Evolutionary conservation across 2,888 invertebrate genomes (phyloP), one percentile per base, ranked within the genome.

Genomic region (Euclidia mi): DNA sequence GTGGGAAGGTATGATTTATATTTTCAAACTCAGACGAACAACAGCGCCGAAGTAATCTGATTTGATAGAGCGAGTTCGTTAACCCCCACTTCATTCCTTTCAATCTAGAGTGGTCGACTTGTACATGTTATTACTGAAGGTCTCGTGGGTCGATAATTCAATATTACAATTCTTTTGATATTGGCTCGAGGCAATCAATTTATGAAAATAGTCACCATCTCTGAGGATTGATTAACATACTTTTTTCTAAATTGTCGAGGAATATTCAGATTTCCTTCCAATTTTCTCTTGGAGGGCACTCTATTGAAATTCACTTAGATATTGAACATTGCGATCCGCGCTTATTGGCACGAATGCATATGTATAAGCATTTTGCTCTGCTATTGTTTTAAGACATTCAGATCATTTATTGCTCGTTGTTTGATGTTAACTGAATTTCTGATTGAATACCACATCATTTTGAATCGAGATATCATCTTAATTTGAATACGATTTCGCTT

Each of bases 201-300:
- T 91, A 89, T 88, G 88, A 89, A 90, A 90, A 90, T 88, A 85
- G 87, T n/a, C n/a, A n/a, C n/a, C n/a, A n/a, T 87, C 87, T 69
- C 79, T 71, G 71, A n/a, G n/a, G n/a, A n/a, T n/a, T n/a, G n/a
- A n/a, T n/a, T n/a, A n/a, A n/a, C n/a, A n/a, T n/a, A n/a, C n/a
- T n/a, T n/a, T 88, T 89, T 88, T 85, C 81, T 73, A 85, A 88
- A 90, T 87, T 86, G 84, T 76, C 81, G 81, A 78, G 77, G 91
- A 91, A 91, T 92, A 92, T 92, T 91, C 90, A 91, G 89, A 91
- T 89, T 85, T 86, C 76, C 81, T 79, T 89, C 82, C 89, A 90
- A 91, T 91, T 90, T 91, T 88, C 87, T 83, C 81, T 82, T 82
- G 76, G 82, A 88, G 88, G 86, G 84, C 85, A 84, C 85, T 89